phyloP scores from a whole-genome alignment of 2,888 invertebrate species.

The Rotaria sp. region DNA sequence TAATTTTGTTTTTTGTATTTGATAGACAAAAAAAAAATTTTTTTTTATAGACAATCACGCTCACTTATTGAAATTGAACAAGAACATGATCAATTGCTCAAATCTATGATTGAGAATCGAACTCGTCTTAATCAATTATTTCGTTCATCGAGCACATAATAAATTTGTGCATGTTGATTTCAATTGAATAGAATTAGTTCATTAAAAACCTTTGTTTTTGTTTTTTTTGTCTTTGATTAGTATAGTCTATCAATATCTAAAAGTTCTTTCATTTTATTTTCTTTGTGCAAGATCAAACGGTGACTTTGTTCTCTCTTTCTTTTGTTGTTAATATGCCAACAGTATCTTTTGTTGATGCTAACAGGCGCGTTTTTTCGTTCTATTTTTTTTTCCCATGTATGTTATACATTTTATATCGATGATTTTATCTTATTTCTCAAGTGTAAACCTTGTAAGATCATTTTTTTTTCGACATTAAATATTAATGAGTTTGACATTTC shows the following conservation, averaged over 20 bases:
- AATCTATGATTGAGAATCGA: neutral
- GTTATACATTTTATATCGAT: neutral
- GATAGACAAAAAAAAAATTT: no score
- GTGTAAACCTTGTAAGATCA: neutral
- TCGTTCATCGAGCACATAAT: neutral
- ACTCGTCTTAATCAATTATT: neutral
- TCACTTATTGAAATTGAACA: neutral
- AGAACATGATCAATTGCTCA: slow-evolving; percentile 17
- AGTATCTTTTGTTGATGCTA: neutral
- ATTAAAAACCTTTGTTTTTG: neutral
- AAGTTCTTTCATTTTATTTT: neutral
- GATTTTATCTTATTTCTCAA: neutral
- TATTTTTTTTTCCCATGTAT: neutral
- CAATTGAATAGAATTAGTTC: neutral
- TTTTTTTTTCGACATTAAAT: neutral
- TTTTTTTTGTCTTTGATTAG: neutral
- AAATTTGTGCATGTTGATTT: neutral
- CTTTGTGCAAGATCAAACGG: neutral
- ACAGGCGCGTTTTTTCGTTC: neutral
- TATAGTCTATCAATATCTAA: neutral
- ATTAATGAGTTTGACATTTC: neutral
- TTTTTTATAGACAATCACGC: neutral
- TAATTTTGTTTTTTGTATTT: neutral
- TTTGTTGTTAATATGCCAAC: neutral
- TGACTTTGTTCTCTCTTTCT: neutral